A percentile compares a stretch with the other conserved stretches of the same genome.
phyloP scores from a whole-genome alignment of 2,797 vertebrate genomes.

The Anguilla pacifica region DNA sequence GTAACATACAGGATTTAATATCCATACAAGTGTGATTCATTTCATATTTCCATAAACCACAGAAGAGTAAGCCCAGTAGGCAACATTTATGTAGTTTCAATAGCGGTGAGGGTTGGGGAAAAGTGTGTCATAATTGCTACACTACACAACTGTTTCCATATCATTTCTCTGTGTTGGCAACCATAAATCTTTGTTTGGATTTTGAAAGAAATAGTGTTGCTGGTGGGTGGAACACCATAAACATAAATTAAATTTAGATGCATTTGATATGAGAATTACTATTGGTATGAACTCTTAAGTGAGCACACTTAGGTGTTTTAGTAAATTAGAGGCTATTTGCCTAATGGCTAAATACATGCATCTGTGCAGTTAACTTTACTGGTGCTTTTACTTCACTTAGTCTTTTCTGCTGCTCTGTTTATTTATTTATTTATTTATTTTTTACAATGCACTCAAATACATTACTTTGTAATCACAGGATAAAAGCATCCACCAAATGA shows the following conservation, averaged over 20 bases:
- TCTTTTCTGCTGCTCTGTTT: neutral
- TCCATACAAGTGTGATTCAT: neutral
- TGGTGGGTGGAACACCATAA: slow-evolving; percentile 65
- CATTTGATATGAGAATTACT: slow-evolving; percentile 65
- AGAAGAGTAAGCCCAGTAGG: neutral
- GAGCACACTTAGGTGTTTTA: neutral
- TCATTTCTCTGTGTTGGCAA: slow-evolving; percentile 5
- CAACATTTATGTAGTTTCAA: neutral
- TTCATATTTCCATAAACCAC: neutral
- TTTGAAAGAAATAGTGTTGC: slow-evolving; percentile 56
- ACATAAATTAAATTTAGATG: slow-evolving; percentile 71
- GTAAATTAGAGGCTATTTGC: neutral
- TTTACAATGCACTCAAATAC: neutral
- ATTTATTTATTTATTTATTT: neutral
- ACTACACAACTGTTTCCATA: neutral
- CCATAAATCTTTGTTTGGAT: neutral
- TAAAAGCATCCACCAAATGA: neutral
- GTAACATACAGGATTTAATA: neutral
- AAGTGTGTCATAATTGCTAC: neutral
- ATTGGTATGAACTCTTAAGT: slow-evolving; percentile 4
- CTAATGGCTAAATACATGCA: neutral
- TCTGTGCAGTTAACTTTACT: neutral
- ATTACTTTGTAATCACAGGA: neutral
- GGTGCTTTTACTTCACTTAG: neutral
- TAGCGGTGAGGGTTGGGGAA: slow-evolving; percentile 7